Base-by-base conservation (phyloP, 2,888 invertebrate species). In the Drosophila trichaetosa region DNA sequence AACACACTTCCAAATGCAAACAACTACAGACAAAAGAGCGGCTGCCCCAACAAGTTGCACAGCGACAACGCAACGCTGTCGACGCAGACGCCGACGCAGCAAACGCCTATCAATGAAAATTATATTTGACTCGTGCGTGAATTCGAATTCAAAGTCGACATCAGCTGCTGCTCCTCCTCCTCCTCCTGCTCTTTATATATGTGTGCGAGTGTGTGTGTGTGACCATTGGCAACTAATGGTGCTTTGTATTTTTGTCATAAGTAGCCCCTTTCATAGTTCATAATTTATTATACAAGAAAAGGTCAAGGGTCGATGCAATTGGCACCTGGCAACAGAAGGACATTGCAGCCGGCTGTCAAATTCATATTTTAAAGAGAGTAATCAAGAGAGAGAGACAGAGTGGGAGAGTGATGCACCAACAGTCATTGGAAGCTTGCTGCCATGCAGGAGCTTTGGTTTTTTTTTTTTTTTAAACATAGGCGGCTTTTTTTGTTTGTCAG, bases 231-330 rank as follows among this genome's bases (percentile, higher is more conserved):
- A 66, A 53, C 70, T 42, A 69, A 51, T 70, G 63, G 52, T 42
- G 65, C 38, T 60, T 78, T 69, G 48, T 60, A 42, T 57, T 57
- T 51, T 40, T 63, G 59, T 73, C 62, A 63, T 73, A 66, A 59
- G 65, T 62, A 54, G 63, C 51, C 56, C 52, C 24, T 24, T 53
- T 53, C 11, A 36, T 34, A 54, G 57, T 54, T 80, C 83, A 83
- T 87, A 83, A 85, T 82, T 87, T 67, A 46, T 24, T 8, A 24
- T 16, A 16, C 10, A 16, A 87, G 75, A 80, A 76, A 87, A 83
- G 87, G 83, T 83, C 83, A 87, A 85, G 73, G 88, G 83, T 85
- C 84, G 68, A 46, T 59, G 46, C 66, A 68, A 66, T 61, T 66
- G 53, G 57, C 78, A 74, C 75, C 77, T 78, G 79, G 79, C 62